Evolutionary conservation across 2,113 vertebrate species (phyloP).

Genomic region (Sturnus vulgaris): DNA sequence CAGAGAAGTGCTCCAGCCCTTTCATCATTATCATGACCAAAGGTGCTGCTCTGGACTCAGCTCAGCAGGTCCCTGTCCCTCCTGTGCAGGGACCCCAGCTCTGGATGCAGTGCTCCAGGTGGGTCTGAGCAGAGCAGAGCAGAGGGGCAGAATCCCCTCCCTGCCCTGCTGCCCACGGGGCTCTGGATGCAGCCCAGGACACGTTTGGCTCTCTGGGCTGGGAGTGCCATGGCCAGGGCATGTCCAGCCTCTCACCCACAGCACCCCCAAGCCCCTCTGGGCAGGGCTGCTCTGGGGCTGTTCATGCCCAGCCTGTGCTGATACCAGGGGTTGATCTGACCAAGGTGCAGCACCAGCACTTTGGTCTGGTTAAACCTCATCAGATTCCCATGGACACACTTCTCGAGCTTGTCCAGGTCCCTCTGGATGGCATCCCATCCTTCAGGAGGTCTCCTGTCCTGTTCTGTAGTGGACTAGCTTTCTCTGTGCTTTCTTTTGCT

Average conservation of each 20-base stretch:
- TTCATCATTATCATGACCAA: neutral
- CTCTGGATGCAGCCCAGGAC: neutral
- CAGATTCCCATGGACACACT: fast-evolving
- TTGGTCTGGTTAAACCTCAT: neutral
- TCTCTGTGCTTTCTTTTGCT: neutral
- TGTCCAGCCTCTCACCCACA: no score
- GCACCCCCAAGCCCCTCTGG: no score
- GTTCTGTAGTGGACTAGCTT: neutral
- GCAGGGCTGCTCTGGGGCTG: no score
- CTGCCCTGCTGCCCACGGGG: neutral
- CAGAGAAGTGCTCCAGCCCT: neutral
- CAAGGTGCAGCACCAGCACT: neutral
- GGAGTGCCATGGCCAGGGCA: no score
- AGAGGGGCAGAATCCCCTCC: neutral
- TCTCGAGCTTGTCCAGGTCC: fast-evolving
- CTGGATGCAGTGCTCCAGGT: neutral
- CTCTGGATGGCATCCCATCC: neutral
- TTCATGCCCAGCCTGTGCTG: no score
- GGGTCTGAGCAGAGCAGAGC: neutral
- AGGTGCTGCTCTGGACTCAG: fast-evolving
- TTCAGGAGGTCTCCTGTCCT: neutral
- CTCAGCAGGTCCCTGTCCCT: neutral
- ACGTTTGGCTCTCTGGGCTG: neutral
- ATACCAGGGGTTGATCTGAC: no score
- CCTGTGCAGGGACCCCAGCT: neutral